These are phyloP conservation scores for Ylistrum balloti DNA, from an alignment of 1,140 invertebrate species.

Conservation along the genomic window DNA sequence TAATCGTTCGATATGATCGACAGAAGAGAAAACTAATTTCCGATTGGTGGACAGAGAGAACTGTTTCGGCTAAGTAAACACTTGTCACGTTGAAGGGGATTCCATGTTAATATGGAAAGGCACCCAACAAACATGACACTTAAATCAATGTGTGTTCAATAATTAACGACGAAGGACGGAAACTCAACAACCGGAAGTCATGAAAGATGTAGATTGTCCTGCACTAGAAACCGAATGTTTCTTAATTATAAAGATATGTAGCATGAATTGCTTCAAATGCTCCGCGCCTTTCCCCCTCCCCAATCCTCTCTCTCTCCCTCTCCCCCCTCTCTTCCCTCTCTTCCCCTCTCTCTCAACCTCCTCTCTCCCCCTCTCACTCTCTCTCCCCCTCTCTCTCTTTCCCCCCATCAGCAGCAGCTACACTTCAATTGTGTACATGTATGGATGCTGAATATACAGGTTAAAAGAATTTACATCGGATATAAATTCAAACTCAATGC, in stretches of 20 bases:
- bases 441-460: too few relatives aligned
- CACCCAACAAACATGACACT: not conserved
- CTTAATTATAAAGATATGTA: not conserved
- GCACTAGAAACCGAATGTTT: not conserved
- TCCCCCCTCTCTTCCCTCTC: too few relatives aligned
- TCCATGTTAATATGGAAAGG: not conserved
- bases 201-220: not conserved
- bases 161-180: not conserved
- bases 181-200: not conserved
- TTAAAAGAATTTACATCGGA: too few relatives aligned
- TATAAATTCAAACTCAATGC: too few relatives aligned
- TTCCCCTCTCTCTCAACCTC: too few relatives aligned
- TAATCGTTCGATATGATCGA: not conserved
- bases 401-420: too few relatives aligned
- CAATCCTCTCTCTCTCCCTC: too few relatives aligned
- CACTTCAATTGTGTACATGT: too few relatives aligned
- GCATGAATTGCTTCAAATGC: too few relatives aligned
- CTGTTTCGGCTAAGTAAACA: not conserved
- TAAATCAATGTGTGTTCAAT: not conserved
- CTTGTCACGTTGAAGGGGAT: not conserved
- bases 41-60: not conserved
- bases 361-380: too few relatives aligned
- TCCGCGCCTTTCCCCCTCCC: too few relatives aligned
- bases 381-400: too few relatives aligned
- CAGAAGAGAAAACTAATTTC: conserved; percentile 18